Conservation (phyloP, 2,888 invertebrate genomes). For the Hirtodrosophila duncani region DNA sequence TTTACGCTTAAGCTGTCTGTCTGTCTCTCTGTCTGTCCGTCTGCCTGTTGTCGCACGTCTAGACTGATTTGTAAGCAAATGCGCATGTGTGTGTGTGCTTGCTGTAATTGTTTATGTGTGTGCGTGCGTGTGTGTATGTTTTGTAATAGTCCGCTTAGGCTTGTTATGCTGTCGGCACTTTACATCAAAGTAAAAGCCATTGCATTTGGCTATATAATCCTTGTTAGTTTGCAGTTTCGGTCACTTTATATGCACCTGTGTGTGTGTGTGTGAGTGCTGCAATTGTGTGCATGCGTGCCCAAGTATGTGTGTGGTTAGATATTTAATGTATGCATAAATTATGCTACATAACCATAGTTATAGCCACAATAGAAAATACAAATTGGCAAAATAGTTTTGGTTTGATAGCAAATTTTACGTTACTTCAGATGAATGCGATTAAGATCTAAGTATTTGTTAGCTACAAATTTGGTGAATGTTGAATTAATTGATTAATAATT, state of each 20-base stretch:
- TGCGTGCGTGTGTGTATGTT: conserved; percentile 29
- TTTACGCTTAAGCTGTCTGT: conserved; percentile 58
- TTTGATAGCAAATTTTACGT: neutral
- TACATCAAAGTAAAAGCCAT: conserved; percentile 68
- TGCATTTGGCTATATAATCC: conserved; percentile 72
- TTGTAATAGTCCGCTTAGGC: conserved; percentile 71
- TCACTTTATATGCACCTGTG: conserved; percentile 12
- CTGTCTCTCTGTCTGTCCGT: too few species aligned
- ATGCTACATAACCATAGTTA: too few species aligned
- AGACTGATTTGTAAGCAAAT: conserved; percentile 51
- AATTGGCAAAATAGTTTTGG: too few species aligned
- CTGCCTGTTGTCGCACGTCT: conserved; percentile 61
- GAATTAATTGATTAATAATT: neutral
- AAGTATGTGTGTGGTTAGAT: conserved; percentile 11
- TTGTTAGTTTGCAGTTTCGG: conserved; percentile 54
- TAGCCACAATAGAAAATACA: too few species aligned
- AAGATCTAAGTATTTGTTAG: neutral
- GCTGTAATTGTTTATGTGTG: conserved; percentile 4
- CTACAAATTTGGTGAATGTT: neutral
- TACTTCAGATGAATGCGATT: neutral
- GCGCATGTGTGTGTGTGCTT: conserved; percentile 8
- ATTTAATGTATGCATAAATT: conserved; percentile 2
- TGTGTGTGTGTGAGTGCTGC: conserved; percentile 1
- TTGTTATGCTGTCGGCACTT: conserved; percentile 70
- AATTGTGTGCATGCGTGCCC: conserved; percentile 4